Evolutionary conservation across 2,888 invertebrate genomes (phyloP), one percentile per base, ranked within the genome.

Genomic region (Leucophenga montana): DNA sequence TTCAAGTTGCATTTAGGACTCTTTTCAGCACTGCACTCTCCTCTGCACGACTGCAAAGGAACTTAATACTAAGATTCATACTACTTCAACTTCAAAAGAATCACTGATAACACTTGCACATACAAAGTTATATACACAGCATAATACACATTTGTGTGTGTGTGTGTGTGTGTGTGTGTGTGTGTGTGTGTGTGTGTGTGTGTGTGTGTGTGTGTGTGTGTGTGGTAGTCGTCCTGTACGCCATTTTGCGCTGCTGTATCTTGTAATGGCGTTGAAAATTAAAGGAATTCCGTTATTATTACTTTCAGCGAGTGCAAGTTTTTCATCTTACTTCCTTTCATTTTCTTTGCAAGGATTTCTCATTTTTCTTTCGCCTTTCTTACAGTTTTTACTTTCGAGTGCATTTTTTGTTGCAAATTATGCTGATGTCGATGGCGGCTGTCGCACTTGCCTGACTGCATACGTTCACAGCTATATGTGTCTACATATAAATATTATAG

Each of bases 371-470:
- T 46, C 54, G 18, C 69, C 33, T 65, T 44, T 33, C 33, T 33
- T 61, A 73, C 66, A 61, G 68, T 73, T 70, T 78, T 76, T 73
- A 73, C 72, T 75, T 75, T 77, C 71, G 70, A 74, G 70, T 79
- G 79, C 83, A 81, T n/a, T n/a, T 83, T 83, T 83, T 77, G 80
- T 66, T 72, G 83, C 78, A 81, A 81, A 81, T 81, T 81, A 81
- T 83, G 81, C 78, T 77, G 79, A 73, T 74, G 73, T 16, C 59
- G 39, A 31, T 33, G 33, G 33, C 33, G 33, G 33, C 33, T 5
- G 33, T 33, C 33, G 8, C 33, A 33, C 33, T 33, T 33, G 33
- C 33, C 39, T 33, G 16, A 18, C 18, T 53, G 18, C 4, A 50
- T 50, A 50, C 14, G 18, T 14, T 13, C 14, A 8, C 3, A 50